Evolutionary conservation across 2,797 vertebrate species (phyloP).

Genomic region (Microctenopoma lineatum): DNA sequence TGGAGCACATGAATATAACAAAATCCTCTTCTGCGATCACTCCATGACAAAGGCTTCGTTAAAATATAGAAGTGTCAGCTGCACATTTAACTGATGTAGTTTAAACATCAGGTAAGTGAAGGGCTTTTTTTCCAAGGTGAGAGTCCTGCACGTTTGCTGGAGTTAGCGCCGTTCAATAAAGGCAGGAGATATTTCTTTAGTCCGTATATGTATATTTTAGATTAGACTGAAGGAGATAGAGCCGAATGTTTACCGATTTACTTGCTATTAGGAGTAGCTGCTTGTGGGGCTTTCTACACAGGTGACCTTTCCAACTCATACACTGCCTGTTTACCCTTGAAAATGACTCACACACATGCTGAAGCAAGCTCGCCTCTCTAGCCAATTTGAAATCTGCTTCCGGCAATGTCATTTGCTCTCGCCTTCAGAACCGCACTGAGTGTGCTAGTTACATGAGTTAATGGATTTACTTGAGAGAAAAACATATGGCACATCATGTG

Average conservation of each 20-base stretch:
- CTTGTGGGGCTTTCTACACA: constrained; percentile 34
- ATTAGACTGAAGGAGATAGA: constrained; percentile 30
- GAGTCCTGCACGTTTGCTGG: not conserved
- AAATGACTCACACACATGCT: constrained; percentile 62
- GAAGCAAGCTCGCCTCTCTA: constrained; percentile 62
- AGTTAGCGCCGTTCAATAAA: not conserved
- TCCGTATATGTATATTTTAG: not conserved
- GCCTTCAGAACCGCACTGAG: constrained; percentile 35
- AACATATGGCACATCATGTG: constrained; percentile 48
- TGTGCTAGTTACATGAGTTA: constrained; percentile 44
- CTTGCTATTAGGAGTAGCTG: constrained; percentile 30
- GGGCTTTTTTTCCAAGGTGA: not conserved
- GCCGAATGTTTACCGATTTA: constrained; percentile 42
- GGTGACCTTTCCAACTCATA: constrained; percentile 66
- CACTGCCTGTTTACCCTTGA: constrained; percentile 67
- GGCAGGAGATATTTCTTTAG: not conserved
- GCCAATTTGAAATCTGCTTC: constrained; percentile 70
- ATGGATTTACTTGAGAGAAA: constrained; percentile 41
- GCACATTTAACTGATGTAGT: not conserved
- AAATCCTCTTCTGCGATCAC: constrained; percentile 3
- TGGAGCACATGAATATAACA: constrained; percentile 8
- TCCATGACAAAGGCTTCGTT: not conserved
- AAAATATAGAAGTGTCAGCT: constrained; percentile 14
- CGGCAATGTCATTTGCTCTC: constrained; percentile 66
- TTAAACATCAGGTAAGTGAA: not conserved